These are phyloP conservation scores for Gallinago jamesoni DNA, from an alignment of 2,113 vertebrate species.

Conservation along the genomic window DNA sequence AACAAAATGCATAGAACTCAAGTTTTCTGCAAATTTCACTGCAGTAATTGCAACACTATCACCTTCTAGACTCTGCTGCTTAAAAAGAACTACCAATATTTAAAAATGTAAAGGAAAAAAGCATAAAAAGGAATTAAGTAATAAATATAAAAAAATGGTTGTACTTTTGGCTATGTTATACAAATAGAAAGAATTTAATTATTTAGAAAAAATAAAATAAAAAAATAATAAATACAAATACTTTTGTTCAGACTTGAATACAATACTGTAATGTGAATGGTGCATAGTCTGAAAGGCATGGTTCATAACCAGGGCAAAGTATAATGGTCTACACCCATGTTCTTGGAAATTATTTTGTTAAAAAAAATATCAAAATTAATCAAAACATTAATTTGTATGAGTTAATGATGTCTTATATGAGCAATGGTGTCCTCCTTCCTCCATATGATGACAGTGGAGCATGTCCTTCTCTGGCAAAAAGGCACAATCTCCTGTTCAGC, in stretches of 20 bases:
- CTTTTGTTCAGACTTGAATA: not conserved
- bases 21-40: not conserved
- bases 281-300: not conserved
- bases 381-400: not conserved
- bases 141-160: not conserved
- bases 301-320: not conserved
- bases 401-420: not conserved
- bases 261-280: not conserved
- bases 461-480: accelerated
- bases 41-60: not conserved
- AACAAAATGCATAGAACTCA: not conserved
- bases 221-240: not conserved
- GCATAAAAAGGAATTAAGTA: not conserved
- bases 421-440: not conserved
- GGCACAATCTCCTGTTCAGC: not conserved
- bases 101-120: not conserved
- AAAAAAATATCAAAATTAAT: not conserved
- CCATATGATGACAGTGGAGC: not conserved
- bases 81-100: not conserved
- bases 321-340: not conserved
- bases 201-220: not conserved
- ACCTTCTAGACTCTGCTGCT: not conserved
- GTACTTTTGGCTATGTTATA: not conserved
- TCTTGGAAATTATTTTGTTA: not conserved
- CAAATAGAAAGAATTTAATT: not conserved